Conservation (phyloP, 2,888 invertebrate genomes). For the Mythimna albipuncta region DNA sequence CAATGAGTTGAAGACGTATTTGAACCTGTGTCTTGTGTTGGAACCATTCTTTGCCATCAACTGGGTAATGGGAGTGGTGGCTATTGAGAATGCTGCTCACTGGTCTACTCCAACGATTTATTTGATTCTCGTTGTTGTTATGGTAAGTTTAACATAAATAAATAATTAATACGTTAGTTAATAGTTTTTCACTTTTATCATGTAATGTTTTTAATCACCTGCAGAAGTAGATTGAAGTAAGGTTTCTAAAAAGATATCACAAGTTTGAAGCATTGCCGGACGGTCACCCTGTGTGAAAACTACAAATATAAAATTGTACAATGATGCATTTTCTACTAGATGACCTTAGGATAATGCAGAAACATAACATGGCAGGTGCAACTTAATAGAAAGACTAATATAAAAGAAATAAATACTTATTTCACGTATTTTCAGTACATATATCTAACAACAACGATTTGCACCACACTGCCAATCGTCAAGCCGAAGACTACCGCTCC, state of each 20-base stretch:
- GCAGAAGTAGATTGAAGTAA: background rate
- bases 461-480: slow-evolving; percentile 85
- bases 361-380: no score
- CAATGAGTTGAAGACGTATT: slow-evolving; percentile 90
- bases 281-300: no score
- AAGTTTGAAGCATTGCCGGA: no score
- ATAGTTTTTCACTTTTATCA: no score
- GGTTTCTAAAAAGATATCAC: no score
- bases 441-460: slow-evolving; percentile 84
- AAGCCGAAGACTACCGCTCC: slow-evolving; percentile 76
- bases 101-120: slow-evolving; percentile 91
- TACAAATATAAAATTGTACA: no score
- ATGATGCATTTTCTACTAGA: no score
- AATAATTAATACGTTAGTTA: no score
- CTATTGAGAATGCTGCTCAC: slow-evolving; percentile 92
- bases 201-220: no score
- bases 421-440: slow-evolving; percentile 76
- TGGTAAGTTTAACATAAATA: slow-evolving; percentile 83
- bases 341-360: no score
- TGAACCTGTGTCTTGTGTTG: slow-evolving; percentile 92
- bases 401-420: no score
- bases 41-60: slow-evolving; percentile 93
- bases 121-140: slow-evolving; percentile 88
- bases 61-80: slow-evolving; percentile 94
- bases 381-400: no score